phyloP scores from a whole-genome alignment of 2,888 invertebrate species.

The Agrochola lychnidis region DNA sequence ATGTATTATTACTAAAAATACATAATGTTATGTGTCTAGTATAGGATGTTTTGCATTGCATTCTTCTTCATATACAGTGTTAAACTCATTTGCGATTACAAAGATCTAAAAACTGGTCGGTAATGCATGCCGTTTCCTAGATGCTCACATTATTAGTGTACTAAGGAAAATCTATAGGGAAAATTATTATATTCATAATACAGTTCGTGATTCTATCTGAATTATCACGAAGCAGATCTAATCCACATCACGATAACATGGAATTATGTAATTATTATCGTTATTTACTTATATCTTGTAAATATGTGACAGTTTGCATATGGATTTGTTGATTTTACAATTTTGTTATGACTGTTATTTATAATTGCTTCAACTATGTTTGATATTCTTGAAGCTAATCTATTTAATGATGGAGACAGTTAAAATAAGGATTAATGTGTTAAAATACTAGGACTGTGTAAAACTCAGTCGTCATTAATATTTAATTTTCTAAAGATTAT shows the following conservation, averaged over 20 bases:
- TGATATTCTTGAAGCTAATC: not conserved
- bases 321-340: constrained; percentile 25
- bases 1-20: not conserved
- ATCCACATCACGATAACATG: constrained; percentile 57
- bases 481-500: no score
- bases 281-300: constrained; percentile 44
- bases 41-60: constrained; percentile 23
- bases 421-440: not conserved
- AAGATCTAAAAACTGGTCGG: constrained; percentile 31
- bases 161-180: constrained; percentile 48
- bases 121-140: constrained; percentile 30
- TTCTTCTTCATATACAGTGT: constrained; percentile 32
- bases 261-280: constrained; percentile 52
- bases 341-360: not conserved
- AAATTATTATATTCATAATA: constrained; percentile 52
- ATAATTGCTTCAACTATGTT: not conserved
- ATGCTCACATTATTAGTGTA: constrained; percentile 26
- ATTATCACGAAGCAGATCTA: constrained; percentile 53
- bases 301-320: constrained; percentile 34
- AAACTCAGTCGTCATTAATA: no score
- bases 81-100: constrained; percentile 31
- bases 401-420: not conserved
- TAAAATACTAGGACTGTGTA: not conserved
- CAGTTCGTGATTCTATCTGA: constrained; percentile 64
- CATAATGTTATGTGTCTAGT: not conserved